Percentiles rank a stretch among this genome's conserved stretches.
Evolutionary conservation across 1,140 invertebrate genomes (phyloP).

Genomic region (Drosophila seguyi): DNA sequence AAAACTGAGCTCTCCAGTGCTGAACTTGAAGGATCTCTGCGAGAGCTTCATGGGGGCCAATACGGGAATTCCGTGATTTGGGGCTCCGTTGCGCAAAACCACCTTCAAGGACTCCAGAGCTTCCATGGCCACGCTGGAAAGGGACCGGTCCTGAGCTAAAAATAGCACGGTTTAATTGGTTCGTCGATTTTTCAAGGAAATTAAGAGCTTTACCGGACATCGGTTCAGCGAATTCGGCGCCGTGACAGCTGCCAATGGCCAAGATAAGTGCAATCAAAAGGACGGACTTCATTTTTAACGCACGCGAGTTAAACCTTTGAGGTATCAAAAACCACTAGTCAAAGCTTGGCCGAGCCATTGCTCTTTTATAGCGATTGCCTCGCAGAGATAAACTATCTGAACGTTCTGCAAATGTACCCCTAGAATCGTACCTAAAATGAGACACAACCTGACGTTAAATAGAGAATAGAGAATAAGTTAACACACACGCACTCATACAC

Average conservation of each 20-base stretch:
- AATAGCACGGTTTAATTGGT: background rate
- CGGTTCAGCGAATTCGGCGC: slow-evolving; percentile 44
- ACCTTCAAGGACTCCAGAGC: slow-evolving; percentile 45
- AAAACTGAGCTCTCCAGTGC: slow-evolving; percentile 45
- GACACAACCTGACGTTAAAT: no score
- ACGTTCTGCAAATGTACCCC: slow-evolving; percentile 8
- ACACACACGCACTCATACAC: background rate
- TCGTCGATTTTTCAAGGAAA: no score
- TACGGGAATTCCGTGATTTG: slow-evolving; percentile 60
- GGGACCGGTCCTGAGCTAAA: slow-evolving; percentile 60
- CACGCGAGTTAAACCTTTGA: slow-evolving; percentile 12
- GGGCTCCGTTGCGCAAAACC: slow-evolving; percentile 62
- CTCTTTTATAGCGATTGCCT: slow-evolving; percentile 55
- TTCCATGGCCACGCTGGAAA: slow-evolving; percentile 51
- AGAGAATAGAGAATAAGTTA: no score
- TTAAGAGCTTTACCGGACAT: slow-evolving; percentile 43
- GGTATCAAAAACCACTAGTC: slow-evolving; percentile 16
- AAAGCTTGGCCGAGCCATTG: background rate
- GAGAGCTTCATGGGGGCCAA: slow-evolving; percentile 53
- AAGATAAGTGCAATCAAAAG: slow-evolving; percentile 50
- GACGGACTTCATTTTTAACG: slow-evolving; percentile 60
- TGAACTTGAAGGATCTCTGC: slow-evolving; percentile 47
- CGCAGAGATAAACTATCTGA: slow-evolving; percentile 46
- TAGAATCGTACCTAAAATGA: background rate
- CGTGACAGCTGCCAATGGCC: slow-evolving; percentile 38